A percentile compares a stretch with the other conserved stretches of the same genome.
Evolutionary conservation across 1,140 invertebrate species (phyloP).

Genomic region (Drosophila fuyamai): DNA sequence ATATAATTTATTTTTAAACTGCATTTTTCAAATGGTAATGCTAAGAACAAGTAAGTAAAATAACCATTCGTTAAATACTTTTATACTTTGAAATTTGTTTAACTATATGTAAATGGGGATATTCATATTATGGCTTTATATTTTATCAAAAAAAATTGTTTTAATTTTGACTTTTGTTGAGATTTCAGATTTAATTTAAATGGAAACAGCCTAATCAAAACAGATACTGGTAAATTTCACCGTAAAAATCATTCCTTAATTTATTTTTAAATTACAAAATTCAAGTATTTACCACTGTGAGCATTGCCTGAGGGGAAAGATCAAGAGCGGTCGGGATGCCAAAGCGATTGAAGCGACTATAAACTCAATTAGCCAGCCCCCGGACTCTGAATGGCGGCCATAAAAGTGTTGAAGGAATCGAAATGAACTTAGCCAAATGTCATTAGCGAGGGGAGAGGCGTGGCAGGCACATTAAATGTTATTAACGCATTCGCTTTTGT

Average conservation of each 20-base stretch:
- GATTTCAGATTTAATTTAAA: no score
- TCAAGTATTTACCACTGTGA: not conserved
- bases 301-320: not conserved
- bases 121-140: no score
- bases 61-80: no score
- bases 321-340: not conserved
- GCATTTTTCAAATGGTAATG: no score
- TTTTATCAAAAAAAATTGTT: no score
- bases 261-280: not conserved
- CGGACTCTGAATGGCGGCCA: slow-evolving; percentile 34
- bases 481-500: slow-evolving; percentile 68
- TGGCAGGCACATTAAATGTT: slow-evolving; percentile 71
- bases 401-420: slow-evolving; percentile 71
- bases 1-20: no score
- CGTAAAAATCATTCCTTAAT: not conserved
- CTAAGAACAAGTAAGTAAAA: no score
- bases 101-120: no score
- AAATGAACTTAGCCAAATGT: slow-evolving; percentile 69
- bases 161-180: no score
- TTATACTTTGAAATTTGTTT: no score
- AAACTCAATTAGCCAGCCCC: slow-evolving; percentile 71
- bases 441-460: slow-evolving; percentile 33
- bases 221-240: no score
- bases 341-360: slow-evolving; percentile 62
- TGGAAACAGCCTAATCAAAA: no score